Evolutionary conservation across 2,888 invertebrate genomes (phyloP), one percentile per base, ranked within the genome.

Genomic region (Brachyptera risi): DNA sequence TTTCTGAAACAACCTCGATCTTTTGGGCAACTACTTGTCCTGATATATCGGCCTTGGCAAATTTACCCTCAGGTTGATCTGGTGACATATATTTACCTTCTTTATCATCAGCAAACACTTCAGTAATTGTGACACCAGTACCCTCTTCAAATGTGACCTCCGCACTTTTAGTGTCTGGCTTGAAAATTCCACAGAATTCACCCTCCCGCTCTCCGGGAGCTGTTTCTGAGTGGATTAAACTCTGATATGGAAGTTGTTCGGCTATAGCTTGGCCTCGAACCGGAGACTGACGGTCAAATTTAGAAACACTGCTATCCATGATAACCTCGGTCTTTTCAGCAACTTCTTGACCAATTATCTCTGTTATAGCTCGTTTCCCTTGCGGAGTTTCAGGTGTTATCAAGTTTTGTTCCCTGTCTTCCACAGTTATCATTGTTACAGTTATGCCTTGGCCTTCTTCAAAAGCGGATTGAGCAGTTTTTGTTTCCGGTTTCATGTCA

Each of bases 171-270:
- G 68, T 67, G 57, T 74, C 73, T 9, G 76, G 68, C 62, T 71
- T 69, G 58, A 72, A 68, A 68, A 74, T 70, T 15, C 73, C 73
- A 13, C 74, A 70, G 13, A 81, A 71, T 2, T 67, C 68, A 1
- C 73, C 72, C 74, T 79, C 78, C 13, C 68, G 69, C 68, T 79
- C 73, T 23, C 71, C 69, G 3, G 71, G 59, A 23, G 76, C 65
- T 38, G 79, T 70, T 72, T 78, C 75, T 7, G 77, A 69, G 42
- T 72, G 76, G 13, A 81, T 73, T 68, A 83, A 74, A 61, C 78
- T 77, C n/a, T 76, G 76, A 59, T 80, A 79, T 61, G 80, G 76
- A 70, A 80, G 76, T 54, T 81, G 82, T 67, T 80, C 79, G 2
- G 76, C 68, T 42, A 69, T 68, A 31, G 73, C 75, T 71, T 62